These are phyloP conservation scores for Opisthocomus hoazin DNA, from an alignment of 2,113 vertebrate genomes.

Conservation along the genomic window DNA sequence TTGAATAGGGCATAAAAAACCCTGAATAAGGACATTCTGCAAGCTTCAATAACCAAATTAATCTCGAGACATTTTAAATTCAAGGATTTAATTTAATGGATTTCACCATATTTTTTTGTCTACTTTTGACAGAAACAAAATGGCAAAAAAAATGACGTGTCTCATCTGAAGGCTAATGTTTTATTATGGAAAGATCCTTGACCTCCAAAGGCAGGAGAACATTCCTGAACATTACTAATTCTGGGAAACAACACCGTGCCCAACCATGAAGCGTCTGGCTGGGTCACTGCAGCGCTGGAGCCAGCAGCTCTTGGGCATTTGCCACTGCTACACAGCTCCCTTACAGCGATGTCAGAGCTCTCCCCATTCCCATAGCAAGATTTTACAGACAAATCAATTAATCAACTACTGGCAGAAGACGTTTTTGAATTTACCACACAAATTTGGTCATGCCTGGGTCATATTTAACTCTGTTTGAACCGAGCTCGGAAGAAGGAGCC, in stretches of 20 bases:
- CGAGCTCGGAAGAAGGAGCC: neutral
- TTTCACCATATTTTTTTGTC: neutral
- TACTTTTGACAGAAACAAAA: neutral
- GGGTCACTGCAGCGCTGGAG: neutral
- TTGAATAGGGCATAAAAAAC: neutral
- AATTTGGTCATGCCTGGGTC: neutral
- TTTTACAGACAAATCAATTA: neutral
- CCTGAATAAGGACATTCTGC: neutral
- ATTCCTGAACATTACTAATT: neutral
- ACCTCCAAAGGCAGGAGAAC: neutral
- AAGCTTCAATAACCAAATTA: neutral
- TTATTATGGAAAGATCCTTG: neutral
- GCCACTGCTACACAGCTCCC: neutral
- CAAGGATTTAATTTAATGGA: neutral
- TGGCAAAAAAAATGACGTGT: neutral
- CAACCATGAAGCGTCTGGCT: fast-evolving
- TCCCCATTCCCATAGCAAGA: neutral
- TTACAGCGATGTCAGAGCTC: neutral
- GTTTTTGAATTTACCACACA: neutral
- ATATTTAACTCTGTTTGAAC: neutral
- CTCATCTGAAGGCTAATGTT: neutral
- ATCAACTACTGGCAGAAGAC: neutral
- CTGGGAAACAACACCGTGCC: neutral
- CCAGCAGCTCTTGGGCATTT: neutral
- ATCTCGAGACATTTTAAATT: neutral